These are phyloP conservation scores for Yoshiicerus persimilis DNA, from an alignment of 1,140 invertebrate genomes.

Conservation along the genomic window DNA sequence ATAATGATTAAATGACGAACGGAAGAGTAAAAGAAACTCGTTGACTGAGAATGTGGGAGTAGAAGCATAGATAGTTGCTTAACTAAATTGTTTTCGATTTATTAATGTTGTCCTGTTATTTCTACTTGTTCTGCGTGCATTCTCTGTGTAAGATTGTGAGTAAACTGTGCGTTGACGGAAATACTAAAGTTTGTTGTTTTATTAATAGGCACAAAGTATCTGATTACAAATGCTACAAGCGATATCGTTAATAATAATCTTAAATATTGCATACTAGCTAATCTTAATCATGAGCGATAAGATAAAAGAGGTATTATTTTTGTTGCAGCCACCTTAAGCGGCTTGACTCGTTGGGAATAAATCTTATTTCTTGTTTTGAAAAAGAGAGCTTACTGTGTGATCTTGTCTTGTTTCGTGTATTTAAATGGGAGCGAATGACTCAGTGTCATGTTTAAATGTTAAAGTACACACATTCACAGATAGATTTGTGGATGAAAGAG, in stretches of 20 bases:
- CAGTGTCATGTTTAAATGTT: background rate
- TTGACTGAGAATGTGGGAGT: background rate
- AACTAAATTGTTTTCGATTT: background rate
- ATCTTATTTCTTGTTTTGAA: background rate
- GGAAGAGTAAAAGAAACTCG: background rate
- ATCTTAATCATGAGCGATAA: background rate
- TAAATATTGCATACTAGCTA: background rate
- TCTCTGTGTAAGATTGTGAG: background rate
- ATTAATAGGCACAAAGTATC: background rate
- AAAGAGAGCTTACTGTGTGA: background rate
- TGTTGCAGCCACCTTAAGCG: background rate
- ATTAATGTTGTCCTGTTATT: background rate
- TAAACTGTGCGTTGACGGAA: background rate
- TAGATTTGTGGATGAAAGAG: slow-evolving; percentile 17
- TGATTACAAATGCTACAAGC: background rate
- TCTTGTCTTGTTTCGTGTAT: background rate
- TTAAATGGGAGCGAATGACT: slow-evolving; percentile 1
- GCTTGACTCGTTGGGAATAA: background rate
- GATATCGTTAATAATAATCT: background rate
- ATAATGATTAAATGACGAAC: background rate
- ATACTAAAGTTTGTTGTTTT: background rate
- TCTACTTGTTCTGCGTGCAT: background rate
- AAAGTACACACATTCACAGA: background rate
- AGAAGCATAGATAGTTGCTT: background rate
- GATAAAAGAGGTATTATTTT: background rate